These are phyloP conservation scores for Biston betularia DNA, from an alignment of 2,888 invertebrate genomes.

Conservation along the genomic window DNA sequence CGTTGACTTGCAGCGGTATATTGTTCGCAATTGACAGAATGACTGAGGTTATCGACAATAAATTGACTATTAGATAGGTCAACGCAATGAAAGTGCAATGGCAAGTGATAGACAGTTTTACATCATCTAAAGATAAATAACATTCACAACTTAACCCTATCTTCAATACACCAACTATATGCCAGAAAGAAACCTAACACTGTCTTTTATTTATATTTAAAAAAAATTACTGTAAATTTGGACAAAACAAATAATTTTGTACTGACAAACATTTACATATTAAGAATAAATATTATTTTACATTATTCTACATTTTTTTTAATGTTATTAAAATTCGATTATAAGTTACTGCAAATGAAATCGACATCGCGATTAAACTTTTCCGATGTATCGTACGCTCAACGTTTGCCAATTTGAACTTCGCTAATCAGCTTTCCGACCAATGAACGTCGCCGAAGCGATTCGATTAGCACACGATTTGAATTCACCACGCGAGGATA, in stretches of 20 bases:
- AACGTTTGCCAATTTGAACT: slow-evolving; percentile 44
- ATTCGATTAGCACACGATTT: slow-evolving; percentile 59
- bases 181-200: too few relatives aligned
- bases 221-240: too few relatives aligned
- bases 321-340: too few relatives aligned
- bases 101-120: slow-evolving; percentile 15
- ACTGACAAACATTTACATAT: too few relatives aligned
- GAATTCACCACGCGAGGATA: slow-evolving; percentile 59
- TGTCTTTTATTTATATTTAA: too few relatives aligned
- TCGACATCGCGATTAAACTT: slow-evolving; percentile 23
- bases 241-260: too few relatives aligned
- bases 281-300: too few relatives aligned
- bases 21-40: slow-evolving; percentile 59
- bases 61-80: slow-evolving; percentile 58
- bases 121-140: slow-evolving; percentile 8
- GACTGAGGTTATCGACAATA: slow-evolving; percentile 59
- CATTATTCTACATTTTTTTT: too few relatives aligned
- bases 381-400: slow-evolving; percentile 34
- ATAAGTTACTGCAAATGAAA: slow-evolving; percentile 9
- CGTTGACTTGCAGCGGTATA: slow-evolving; percentile 80
- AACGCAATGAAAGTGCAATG: slow-evolving; percentile 47
- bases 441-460: slow-evolving; percentile 49
- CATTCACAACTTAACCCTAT: not conserved
- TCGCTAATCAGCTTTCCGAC: slow-evolving; percentile 51
- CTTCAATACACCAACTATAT: not conserved